Conservation (phyloP, 2,113 vertebrate species). For the Notechis scutatus region DNA sequence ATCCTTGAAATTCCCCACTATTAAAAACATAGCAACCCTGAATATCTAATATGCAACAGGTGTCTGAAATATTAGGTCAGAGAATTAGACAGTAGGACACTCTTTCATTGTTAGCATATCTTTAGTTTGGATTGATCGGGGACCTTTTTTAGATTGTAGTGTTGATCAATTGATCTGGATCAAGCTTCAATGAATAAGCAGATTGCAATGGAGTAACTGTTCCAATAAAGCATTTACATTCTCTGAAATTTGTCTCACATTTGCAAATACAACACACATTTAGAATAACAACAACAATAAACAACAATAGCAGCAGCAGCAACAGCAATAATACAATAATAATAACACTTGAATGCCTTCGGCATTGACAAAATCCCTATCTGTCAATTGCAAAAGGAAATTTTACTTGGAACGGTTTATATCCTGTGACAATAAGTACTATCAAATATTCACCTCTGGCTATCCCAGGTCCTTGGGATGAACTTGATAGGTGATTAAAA, state of each 20-base stretch:
- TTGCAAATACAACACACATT: no score
- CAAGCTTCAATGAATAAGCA: background rate
- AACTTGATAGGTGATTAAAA: background rate
- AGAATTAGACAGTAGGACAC: background rate
- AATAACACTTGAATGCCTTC: background rate
- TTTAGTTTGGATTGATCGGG: rapidly evolving
- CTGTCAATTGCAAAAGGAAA: background rate
- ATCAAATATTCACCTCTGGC: background rate
- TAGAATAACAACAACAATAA: background rate
- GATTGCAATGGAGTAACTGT: background rate
- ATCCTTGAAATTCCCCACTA: background rate
- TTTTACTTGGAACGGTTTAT: background rate
- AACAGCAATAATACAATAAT: no score
- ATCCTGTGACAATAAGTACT: background rate
- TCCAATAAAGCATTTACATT: background rate
- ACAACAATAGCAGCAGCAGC: background rate
- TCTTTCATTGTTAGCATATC: rapidly evolving
- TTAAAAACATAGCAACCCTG: background rate
- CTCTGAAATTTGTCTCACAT: background rate
- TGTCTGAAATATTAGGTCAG: background rate
- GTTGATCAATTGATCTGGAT: background rate
- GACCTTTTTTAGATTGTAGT: background rate
- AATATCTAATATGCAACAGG: background rate
- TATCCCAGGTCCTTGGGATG: background rate
- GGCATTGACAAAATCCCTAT: background rate